Base-by-base conservation (phyloP, 2,888 invertebrate species). In the Andrena dorsata region DNA sequence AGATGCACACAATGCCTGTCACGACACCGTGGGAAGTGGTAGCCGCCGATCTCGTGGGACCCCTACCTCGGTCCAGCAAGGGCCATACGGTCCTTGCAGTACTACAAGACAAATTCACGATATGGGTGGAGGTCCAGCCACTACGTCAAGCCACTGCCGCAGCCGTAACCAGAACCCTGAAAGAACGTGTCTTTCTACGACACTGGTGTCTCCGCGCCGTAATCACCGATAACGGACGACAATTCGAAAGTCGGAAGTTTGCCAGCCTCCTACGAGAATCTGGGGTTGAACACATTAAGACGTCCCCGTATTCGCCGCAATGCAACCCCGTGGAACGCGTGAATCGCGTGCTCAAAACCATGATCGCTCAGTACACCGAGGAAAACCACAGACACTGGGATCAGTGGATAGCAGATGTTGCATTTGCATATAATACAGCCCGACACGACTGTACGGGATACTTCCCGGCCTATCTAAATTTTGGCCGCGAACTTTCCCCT, bases 311-410 rank as follows among this genome's bases (percentile, higher is more conserved):
- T 32, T 32, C 32, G 8, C 6, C 86, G 0, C 92, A 93, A 51
- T 90, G 88, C 5, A 93, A 93, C 71, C 91, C 92, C 0, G 91
- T 91, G 0, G 93, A 93, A 78, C 35, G 92, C 16, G 79, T 88
- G 16, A 32, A 32, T 32, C 49, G 49, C 49, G 49, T n/a, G 16
- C 49, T 49, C 0, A 8, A 32, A 32, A 32, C 32, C 0, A 32
- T 32, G 32, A 32, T 32, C 32, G 32, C 32, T 1, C 32, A 32
- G 0, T 32, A 32, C 32, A 32, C 32, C 32, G 32, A 32, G 32
- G 32, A 32, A 1, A 32, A 32, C 8, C 32, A 32, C 32, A 7
- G 32, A 32, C 8, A 32, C 32, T 32, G 2, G 32, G 32, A 8
- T 32, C 49, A n/a, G 49, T 13, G 49, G 49, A 49, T n/a, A 16